Evolutionary conservation across 2,797 vertebrate genomes (phyloP).

Genomic region (Hirundo rustica): DNA sequence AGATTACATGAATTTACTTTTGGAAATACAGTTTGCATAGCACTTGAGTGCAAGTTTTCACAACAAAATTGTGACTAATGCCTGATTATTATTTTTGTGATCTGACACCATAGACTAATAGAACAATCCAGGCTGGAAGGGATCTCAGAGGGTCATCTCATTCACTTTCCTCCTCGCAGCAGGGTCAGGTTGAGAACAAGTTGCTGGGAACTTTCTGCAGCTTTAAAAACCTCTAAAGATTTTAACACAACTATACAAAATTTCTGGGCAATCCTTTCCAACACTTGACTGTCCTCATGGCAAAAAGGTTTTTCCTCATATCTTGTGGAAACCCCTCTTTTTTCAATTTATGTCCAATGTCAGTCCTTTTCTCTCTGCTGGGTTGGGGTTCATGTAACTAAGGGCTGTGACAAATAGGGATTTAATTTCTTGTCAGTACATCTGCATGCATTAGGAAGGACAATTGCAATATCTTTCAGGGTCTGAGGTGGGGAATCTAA

Average conservation of each 20-base stretch:
- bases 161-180: not conserved
- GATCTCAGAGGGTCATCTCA: not conserved
- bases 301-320: not conserved
- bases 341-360: not conserved
- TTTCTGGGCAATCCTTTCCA: not conserved
- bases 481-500: not conserved
- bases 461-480: constrained; percentile 1
- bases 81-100: not conserved
- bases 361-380: not conserved
- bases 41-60: not conserved
- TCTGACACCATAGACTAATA: not conserved
- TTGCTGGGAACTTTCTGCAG: not conserved
- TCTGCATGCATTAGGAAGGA: not conserved
- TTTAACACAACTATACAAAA: not conserved
- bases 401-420: not conserved
- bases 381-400: not conserved
- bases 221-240: not conserved
- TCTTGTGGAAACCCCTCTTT: not conserved
- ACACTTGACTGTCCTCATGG: not conserved
- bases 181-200: not conserved
- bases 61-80: not conserved
- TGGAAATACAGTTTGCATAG: not conserved
- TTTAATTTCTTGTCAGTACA: not conserved
- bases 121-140: not conserved
- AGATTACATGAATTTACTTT: not conserved